phyloP scores from a whole-genome alignment of 2,888 invertebrate genomes.

The Dasysyrphus tricinctus region DNA sequence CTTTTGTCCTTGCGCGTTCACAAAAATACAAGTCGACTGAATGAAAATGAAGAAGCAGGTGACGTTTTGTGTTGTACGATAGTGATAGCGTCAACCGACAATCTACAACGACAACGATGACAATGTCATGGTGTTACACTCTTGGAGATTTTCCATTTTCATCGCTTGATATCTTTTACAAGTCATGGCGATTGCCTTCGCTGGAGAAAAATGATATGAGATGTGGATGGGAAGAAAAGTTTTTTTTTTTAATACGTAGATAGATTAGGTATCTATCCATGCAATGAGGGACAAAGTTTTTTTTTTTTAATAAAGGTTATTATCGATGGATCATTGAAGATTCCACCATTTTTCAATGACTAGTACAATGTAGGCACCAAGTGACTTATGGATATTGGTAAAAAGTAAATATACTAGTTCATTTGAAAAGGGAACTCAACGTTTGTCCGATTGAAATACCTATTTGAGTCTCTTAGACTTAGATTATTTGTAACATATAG shows the following conservation, averaged over 20 bases:
- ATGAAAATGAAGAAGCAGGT: conserved; percentile 41
- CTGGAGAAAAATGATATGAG: conserved; percentile 11
- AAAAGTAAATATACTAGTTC: neutral
- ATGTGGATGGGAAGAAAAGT: neutral
- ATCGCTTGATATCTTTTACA: conserved; percentile 65
- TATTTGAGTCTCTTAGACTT: neutral
- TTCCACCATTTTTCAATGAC: conserved; percentile 7
- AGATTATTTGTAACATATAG: no score
- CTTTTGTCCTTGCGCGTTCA: conserved; percentile 41
- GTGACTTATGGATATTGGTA: neutral
- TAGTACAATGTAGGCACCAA: neutral
- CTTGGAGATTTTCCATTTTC: conserved; percentile 70
- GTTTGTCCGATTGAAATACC: neutral
- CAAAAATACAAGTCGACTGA: conserved; percentile 23
- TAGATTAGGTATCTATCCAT: conserved; percentile 14
- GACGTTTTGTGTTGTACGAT: conserved; percentile 46
- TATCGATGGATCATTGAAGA: conserved; percentile 18
- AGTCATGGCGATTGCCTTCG: conserved; percentile 53
- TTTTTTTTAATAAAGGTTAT: conserved; percentile 28
- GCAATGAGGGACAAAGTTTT: conserved; percentile 13
- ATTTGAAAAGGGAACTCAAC: neutral
- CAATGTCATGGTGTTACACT: conserved; percentile 49
- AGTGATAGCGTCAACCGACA: neutral
- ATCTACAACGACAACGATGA: neutral
- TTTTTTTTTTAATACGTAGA: neutral